Evolutionary conservation across 2,888 invertebrate genomes (phyloP).

Genomic region (Pachycephus smyrnensis): DNA sequence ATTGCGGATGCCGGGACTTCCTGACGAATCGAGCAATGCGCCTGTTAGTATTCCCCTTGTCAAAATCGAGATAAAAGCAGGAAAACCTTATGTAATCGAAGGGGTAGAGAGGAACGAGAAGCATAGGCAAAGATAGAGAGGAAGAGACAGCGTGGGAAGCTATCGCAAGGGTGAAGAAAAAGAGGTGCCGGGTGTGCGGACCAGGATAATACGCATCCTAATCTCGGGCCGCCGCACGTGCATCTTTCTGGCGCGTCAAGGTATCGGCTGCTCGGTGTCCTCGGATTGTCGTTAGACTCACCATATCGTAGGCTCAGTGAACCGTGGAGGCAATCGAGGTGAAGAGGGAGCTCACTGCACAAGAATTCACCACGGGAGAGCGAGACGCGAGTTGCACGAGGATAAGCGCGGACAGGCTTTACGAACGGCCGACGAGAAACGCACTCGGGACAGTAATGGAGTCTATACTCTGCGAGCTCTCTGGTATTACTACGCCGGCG

Average conservation of each 20-base stretch:
- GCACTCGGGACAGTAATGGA: conserved; percentile 63
- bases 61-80: conserved; percentile 1
- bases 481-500: conserved; percentile 59
- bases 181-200: conserved; percentile 1
- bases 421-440: conserved; percentile 61
- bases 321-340: neutral
- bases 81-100: conserved; percentile 34
- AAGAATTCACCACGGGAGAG: conserved; percentile 16
- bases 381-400: conserved; percentile 1
- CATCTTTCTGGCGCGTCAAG: neutral
- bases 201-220: neutral
- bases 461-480: conserved; percentile 46
- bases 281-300: neutral
- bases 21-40: neutral
- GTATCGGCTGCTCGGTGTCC: neutral
- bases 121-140: conserved; percentile 19
- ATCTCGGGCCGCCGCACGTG: neutral
- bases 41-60: neutral
- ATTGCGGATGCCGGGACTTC: neutral
- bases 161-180: conserved; percentile 7
- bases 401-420: conserved; percentile 52
- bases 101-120: conserved; percentile 23
- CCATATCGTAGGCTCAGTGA: neutral
- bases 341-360: conserved; percentile 14
- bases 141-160: conserved; percentile 4